Evolutionary conservation across 2,113 vertebrate species (phyloP).

Genomic region (Oriolus oriolus): DNA sequence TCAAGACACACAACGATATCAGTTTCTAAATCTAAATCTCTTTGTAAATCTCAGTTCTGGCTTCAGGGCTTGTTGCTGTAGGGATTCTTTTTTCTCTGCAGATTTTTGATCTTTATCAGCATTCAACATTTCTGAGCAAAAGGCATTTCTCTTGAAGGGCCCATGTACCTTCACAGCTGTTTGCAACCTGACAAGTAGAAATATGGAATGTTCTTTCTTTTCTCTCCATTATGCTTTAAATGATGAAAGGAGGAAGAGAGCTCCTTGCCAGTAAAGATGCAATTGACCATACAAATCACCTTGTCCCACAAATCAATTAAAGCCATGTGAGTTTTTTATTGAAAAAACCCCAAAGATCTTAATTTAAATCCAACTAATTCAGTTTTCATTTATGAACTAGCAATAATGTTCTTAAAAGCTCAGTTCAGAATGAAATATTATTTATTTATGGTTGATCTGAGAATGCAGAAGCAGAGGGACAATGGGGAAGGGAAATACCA

Average conservation of each 20-base stretch:
- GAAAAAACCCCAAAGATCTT: neutral
- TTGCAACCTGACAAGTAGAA: neutral
- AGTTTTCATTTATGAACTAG: neutral
- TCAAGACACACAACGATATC: neutral
- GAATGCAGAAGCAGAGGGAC: neutral
- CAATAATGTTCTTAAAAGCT: neutral
- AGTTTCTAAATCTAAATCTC: neutral
- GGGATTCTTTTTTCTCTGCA: neutral
- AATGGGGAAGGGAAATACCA: rapidly evolving
- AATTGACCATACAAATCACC: neutral
- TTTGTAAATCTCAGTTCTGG: neutral
- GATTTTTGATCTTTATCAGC: neutral
- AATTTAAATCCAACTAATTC: neutral
- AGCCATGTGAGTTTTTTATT: neutral
- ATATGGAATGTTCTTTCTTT: neutral
- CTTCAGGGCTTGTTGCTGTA: neutral
- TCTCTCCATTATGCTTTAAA: neutral
- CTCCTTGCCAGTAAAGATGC: neutral
- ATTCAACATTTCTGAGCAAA: neutral
- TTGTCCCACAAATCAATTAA: neutral
- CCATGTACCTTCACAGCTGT: neutral
- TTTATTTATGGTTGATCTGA: neutral
- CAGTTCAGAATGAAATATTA: neutral
- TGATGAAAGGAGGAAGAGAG: neutral
- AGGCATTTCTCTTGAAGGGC: neutral